Conservation (phyloP, 1,140 invertebrate species). For the Drosophila parabipectinata region DNA sequence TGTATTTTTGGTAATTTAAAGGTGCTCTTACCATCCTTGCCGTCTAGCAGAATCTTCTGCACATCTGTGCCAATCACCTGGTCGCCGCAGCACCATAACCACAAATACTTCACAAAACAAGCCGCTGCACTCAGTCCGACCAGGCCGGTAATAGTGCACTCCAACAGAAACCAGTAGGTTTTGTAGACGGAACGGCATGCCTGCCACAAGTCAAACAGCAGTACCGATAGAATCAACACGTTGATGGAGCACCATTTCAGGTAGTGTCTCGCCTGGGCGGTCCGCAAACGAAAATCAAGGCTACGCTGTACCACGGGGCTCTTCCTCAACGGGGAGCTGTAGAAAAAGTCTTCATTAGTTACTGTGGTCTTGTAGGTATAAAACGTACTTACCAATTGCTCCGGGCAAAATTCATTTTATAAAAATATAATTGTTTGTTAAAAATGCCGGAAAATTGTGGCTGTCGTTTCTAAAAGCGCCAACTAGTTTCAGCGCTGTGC, state of each 20-base stretch:
- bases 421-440: background rate
- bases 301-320: slow-evolving; percentile 53
- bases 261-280: slow-evolving; percentile 50
- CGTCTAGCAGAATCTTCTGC: slow-evolving; percentile 83
- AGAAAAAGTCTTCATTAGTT: background rate
- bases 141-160: slow-evolving; percentile 70
- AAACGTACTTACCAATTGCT: slow-evolving; percentile 16
- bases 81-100: slow-evolving; percentile 63
- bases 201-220: slow-evolving; percentile 64
- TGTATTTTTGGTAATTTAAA: background rate
- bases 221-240: slow-evolving; percentile 49
- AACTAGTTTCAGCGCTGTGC: background rate
- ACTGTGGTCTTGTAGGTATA: too few species aligned
- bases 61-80: slow-evolving; percentile 74
- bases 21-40: slow-evolving; percentile 48
- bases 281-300: slow-evolving; percentile 57
- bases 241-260: slow-evolving; percentile 77
- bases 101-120: slow-evolving; percentile 83
- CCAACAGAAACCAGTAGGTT: slow-evolving; percentile 69
- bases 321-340: slow-evolving; percentile 35
- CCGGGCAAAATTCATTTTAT: slow-evolving; percentile 34
- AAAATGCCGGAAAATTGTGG: slow-evolving; percentile 38
- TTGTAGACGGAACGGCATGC: slow-evolving; percentile 30
- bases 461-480: slow-evolving; percentile 1
- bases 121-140: slow-evolving; percentile 82